phyloP scores from a whole-genome alignment of 2,113 vertebrate species.

The Rousettus leschenaultii region DNA sequence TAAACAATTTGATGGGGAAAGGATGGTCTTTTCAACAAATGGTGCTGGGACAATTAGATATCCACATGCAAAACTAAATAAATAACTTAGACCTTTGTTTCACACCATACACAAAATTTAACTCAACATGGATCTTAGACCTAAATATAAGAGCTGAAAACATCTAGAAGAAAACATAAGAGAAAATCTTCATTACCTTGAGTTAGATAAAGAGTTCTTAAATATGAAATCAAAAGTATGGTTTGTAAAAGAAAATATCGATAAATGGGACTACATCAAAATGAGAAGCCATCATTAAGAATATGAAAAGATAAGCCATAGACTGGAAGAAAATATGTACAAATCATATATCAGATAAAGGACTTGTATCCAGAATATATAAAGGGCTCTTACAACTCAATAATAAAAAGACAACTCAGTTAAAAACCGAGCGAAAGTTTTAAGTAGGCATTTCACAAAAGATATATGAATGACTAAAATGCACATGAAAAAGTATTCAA shows the following conservation, averaged over 20 bases:
- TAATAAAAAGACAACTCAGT: not conserved
- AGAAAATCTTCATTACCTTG: not conserved
- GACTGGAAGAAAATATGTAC: not conserved
- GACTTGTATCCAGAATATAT: not conserved
- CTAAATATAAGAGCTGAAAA: not conserved
- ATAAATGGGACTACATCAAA: not conserved
- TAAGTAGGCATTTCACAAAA: not conserved
- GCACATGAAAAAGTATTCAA: not conserved
- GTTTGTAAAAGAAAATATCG: not conserved
- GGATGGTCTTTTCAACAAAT: not conserved
- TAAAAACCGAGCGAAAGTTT: not conserved
- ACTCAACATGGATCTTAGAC: not conserved
- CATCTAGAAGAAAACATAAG: not conserved
- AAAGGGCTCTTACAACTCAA: not conserved
- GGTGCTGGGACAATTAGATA: not conserved
- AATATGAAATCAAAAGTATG: not conserved
- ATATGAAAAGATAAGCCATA: not conserved
- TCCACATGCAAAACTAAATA: not conserved
- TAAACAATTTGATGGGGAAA: not conserved
- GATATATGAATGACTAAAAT: not conserved
- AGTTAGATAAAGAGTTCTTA: not conserved
- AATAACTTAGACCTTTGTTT: not conserved
- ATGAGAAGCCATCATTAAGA: not conserved
- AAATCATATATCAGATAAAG: conserved; percentile 7
- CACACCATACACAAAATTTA: not conserved